Evolutionary conservation across 2,797 vertebrate species (phyloP).

Genomic region (Oreochromis grahami): DNA sequence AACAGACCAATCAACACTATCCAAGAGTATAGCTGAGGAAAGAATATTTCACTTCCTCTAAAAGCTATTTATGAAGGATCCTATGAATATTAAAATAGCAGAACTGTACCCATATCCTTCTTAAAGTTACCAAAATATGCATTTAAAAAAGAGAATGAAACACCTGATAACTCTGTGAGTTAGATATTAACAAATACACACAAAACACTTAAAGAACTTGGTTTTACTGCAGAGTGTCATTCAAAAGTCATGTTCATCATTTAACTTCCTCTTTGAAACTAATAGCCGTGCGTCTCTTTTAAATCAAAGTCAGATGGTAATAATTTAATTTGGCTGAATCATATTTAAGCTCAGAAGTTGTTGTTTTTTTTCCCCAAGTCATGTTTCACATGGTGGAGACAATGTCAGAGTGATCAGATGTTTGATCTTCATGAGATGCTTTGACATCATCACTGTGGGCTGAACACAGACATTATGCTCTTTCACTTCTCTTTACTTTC

Average conservation of each 20-base stretch:
- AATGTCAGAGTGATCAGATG: not conserved
- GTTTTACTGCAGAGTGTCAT: not conserved
- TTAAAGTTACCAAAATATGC: not conserved
- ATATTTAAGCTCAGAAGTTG: not conserved
- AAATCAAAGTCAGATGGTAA: not conserved
- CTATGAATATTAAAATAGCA: not conserved
- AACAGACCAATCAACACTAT: not conserved
- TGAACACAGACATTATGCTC: conserved; percentile 10
- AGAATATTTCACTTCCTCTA: not conserved
- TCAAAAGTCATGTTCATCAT: not conserved
- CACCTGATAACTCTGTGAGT: not conserved
- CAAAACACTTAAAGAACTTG: not conserved
- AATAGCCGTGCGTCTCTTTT: not conserved
- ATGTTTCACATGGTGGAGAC: not conserved
- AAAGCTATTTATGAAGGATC: not conserved
- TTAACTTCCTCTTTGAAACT: not conserved
- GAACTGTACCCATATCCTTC: not conserved
- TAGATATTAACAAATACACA: not conserved
- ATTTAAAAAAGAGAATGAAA: not conserved
- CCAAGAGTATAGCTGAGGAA: not conserved
- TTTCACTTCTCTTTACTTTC: conserved; percentile 63
- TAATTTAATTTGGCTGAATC: not conserved
- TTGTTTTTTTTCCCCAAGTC: not conserved
- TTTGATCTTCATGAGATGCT: not conserved
- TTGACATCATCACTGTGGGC: conserved; percentile 40